Evolutionary conservation across 2,888 invertebrate species (phyloP), one percentile per base, ranked within the genome.

Genomic region (Chesias legatella): DNA sequence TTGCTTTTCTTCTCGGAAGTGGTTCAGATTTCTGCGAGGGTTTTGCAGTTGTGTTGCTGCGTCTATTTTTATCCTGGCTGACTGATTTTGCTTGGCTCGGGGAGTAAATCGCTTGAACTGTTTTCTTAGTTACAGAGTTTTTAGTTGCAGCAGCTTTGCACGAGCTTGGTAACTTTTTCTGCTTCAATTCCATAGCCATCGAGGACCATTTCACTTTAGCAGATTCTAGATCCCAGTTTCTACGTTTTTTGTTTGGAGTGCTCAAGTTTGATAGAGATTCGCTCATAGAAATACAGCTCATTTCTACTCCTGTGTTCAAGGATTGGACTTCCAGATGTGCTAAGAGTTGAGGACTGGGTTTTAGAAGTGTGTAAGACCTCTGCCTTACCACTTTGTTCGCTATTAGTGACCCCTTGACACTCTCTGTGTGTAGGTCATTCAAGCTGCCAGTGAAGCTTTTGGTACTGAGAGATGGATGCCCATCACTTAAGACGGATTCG

Each of bases 331-430:
- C 88, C 30, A 92, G 77, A 60, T 92, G 91, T 6, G 92, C 92
- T 11, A 93, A 65, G 6, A 96, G 86, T 48, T 92, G 91, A 0
- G 94, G 94, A 62, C 95, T 94, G 0, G 96, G 95, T 10, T 90
- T 85, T 0, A 95, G 91, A 30, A 96, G 74, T 0, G 94, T 93
- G 63, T 95, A 96, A 0, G 96, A 96, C 47, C 93, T 92, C 61
- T 94, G 94, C 33, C 95, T 88, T 7, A 92, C 85, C 38, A 94
- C 71, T 52, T 80, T 75, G 3, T 86, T 76, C 31, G 39, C 40
- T 7, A 44, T 47, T 39, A 67, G 59, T 1, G 64, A 45, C 1
- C 64, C 72, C 53, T 72, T 81, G 1, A 62, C 45, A 51, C 74
- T 74, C 6, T 79, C 77, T 7, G 69, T 73, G 39, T 84, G 75